phyloP scores from a whole-genome alignment of 2,797 vertebrate species.

The Perodicticus potto region DNA sequence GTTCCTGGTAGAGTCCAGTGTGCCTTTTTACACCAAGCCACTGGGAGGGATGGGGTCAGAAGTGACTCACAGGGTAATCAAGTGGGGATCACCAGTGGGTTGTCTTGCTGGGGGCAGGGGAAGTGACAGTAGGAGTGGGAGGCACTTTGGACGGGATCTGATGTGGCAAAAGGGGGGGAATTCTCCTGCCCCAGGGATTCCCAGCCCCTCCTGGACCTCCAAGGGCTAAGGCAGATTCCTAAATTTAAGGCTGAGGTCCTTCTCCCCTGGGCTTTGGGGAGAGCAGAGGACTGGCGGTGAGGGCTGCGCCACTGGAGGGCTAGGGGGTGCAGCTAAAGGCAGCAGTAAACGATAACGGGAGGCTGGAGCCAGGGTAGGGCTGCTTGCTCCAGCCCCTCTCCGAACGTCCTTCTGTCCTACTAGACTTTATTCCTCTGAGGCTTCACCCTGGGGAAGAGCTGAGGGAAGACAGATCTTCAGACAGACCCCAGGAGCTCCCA shows the following conservation, averaged over 20 bases:
- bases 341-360: not conserved
- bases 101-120: not conserved
- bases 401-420: not conserved
- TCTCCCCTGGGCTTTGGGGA: not conserved
- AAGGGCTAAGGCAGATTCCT: slow-evolving; percentile 30
- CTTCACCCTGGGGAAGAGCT: slow-evolving; percentile 88
- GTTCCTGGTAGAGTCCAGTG: not conserved
- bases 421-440: slow-evolving; percentile 80
- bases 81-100: not conserved
- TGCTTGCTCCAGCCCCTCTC: not conserved
- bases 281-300: not conserved
- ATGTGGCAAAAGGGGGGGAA: slow-evolving; percentile 33
- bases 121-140: not conserved
- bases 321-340: not conserved
- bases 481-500: not conserved
- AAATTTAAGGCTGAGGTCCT: slow-evolving; percentile 40
- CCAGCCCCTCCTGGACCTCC: not conserved
- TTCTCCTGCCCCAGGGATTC: not conserved
- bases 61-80: not conserved
- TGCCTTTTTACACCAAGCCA: not conserved
- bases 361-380: not conserved
- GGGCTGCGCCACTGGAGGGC: not conserved
- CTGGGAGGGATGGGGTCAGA: not conserved
- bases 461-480: slow-evolving; percentile 32
- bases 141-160: slow-evolving; percentile 51